phyloP scores from a whole-genome alignment of 2,797 vertebrate genomes.

The Lagodon rhomboides region DNA sequence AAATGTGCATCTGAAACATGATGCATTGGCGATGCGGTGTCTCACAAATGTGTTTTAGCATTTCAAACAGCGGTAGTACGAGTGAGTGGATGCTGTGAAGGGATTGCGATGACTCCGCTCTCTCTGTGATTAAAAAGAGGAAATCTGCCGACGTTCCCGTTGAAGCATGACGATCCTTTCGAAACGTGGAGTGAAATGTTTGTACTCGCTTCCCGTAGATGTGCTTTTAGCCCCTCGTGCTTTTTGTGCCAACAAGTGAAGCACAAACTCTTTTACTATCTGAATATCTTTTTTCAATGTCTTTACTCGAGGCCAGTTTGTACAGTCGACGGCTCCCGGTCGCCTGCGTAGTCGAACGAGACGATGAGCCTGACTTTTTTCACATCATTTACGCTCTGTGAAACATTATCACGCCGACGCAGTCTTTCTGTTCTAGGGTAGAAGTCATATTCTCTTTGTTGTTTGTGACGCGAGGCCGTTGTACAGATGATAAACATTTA shows the following conservation, averaged over 20 bases:
- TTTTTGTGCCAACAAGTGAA: constrained; percentile 76
- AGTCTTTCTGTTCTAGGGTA: constrained; percentile 64
- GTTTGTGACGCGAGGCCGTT: constrained; percentile 75
- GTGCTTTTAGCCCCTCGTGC: constrained; percentile 57
- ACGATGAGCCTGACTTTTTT: constrained; percentile 70
- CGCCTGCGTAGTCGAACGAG: constrained; percentile 51
- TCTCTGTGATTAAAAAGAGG: constrained; percentile 17
- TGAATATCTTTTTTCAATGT: constrained; percentile 57
- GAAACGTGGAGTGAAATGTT: constrained; percentile 65
- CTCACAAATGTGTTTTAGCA: constrained; percentile 85
- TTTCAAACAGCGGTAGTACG: constrained; percentile 59
- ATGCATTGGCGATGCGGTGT: constrained; percentile 58
- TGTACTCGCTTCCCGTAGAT: constrained; percentile 61
- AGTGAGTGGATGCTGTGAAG: constrained; percentile 63
- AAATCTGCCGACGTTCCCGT: constrained; percentile 42
- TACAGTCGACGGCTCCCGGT: constrained; percentile 53
- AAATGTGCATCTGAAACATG: constrained; percentile 15
- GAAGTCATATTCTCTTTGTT: constrained; percentile 73
- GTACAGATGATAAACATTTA: constrained; percentile 79
- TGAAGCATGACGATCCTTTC: constrained; percentile 67
- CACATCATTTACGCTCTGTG: constrained; percentile 57
- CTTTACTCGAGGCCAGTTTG: constrained; percentile 60
- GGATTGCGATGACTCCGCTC: constrained; percentile 38
- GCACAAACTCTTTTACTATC: constrained; percentile 66
- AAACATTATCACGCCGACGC: constrained; percentile 74